These are phyloP conservation scores for Trachops cirrhosus DNA, from an alignment of 2,797 vertebrate species.

Conservation along the genomic window DNA sequence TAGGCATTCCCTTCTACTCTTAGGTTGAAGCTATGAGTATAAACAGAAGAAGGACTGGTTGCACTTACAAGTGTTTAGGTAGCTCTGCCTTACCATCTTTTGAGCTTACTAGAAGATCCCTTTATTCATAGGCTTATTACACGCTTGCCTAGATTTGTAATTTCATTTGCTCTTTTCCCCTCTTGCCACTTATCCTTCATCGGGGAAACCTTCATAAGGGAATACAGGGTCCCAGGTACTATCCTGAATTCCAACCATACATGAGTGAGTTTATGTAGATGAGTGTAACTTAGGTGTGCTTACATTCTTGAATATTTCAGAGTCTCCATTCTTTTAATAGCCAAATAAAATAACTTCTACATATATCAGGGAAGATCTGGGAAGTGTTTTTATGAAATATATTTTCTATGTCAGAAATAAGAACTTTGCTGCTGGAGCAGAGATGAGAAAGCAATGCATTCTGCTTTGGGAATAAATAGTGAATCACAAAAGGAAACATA, in stretches of 20 bases:
- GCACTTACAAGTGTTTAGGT: background rate
- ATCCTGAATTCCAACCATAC: background rate
- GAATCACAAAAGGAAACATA: slow-evolving; percentile 12
- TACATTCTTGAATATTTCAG: background rate
- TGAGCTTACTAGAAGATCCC: background rate
- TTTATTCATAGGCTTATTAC: background rate
- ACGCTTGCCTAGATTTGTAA: background rate
- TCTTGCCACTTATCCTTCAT: background rate
- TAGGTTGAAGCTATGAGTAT: background rate
- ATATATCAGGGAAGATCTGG: background rate
- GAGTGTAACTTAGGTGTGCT: background rate
- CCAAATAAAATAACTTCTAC: slow-evolving; percentile 1
- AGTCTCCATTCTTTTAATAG: background rate
- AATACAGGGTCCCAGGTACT: background rate
- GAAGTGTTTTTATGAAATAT: background rate
- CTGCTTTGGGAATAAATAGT: background rate
- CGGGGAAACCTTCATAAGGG: background rate
- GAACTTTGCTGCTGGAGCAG: background rate
- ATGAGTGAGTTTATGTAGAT: background rate
- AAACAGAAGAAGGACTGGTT: background rate
- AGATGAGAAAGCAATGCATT: background rate
- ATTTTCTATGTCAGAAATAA: slow-evolving; percentile 30
- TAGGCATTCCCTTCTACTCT: background rate
- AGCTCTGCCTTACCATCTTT: background rate
- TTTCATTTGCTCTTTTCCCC: background rate